Evolutionary conservation across 2,113 vertebrate genomes (phyloP), one percentile per base, ranked within the genome.

Genomic region (Mesoclemmys tuberculata): DNA sequence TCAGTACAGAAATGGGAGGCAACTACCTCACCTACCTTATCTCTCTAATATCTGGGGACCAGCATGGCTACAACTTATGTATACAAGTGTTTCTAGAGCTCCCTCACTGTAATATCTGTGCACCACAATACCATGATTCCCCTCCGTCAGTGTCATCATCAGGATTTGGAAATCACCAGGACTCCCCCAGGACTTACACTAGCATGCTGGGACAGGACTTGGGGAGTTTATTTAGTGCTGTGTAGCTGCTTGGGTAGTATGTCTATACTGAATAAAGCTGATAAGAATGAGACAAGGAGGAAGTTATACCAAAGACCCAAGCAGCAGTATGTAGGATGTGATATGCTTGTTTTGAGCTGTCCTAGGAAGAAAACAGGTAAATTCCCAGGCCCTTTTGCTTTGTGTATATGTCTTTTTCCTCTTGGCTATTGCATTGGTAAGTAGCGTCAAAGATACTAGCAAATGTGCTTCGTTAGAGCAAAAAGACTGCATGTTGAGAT

Each of bases 261-360:
- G 56, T 29, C 56, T 61, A 61, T 61, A 64, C 8, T 64, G 61
- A 64, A 64, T 64, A 64, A 64, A 64, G 68, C 38, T 41, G 68
- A 24, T 41, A 38, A 41, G 18, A 41, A 8, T 24, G 21, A 74
- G 22, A 41, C 1, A 21, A 38, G 38, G 31, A 71, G n/a, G n/a
- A 41, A 71, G 19, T 6, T 74, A 24, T 41, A 74, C 11, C 44
- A 48, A 5, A 51, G 51, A 5, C 10, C 10, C 0, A 1, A 54
- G 68, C 4, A 26, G 41, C 26, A 12, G 77, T 18, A 0, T 24
- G 74, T 18, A 6, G 4, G 5, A 3, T 0, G 2, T 35, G 84
- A 19, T 14, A 0, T 2, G 19, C 16, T 16, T 5, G 3, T 82
- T 41, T 44, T 29, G 3, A 44, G 54, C 21, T 7, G 79, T 12